Base-by-base conservation (phyloP, 1,140 invertebrate genomes). In the Bactericera cockerelli region DNA sequence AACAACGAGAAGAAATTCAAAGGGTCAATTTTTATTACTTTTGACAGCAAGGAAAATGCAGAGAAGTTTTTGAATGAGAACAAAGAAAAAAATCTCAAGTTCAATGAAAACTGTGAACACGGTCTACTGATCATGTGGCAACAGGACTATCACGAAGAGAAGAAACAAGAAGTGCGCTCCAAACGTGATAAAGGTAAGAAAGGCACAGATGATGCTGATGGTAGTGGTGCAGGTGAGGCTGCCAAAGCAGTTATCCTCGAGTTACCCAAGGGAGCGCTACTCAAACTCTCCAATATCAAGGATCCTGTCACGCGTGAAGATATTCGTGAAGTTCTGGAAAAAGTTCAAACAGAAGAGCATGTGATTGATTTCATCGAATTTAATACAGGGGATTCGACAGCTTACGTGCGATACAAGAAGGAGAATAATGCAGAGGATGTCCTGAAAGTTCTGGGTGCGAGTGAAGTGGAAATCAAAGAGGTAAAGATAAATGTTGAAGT, bases 21-120 rank as follows among this genome's bases (percentile, higher is more conserved):
- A 74, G 93, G 93, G 39, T 95, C 92, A 6, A 80, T 93, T 55
- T 93, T 93, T 75, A 79, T 84, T 21, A 83, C 86, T 1, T 96
- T 93, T 67, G 78, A 81, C 64, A 84, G 79, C 26, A 74, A 81
- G 56, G 87, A 91, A 56, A 77, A 80, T 64, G 81, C 82, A 14
- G 79, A 85, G 63, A 71, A 74, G 42, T 83, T 86, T 65, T 68
- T 89, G 57, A 76, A 77, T 19, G 65, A 70, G 39, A 79, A 83
- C 63, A 75, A 73, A 26, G 64, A 89, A 0, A 86, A 89, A 69
- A 89, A 82, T 71, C n/a, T 49, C 22, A 49, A 49, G 22, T 49
- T 49, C 22, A 49, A 49, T 22, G 42, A 49, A 49, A 49, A 49
- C 42, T 49, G n/a, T 22, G 42, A 49, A 49, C n/a, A 49, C n/a